Evolutionary conservation across 2,888 invertebrate genomes (phyloP).

Genomic region (Limnephilus auricula): DNA sequence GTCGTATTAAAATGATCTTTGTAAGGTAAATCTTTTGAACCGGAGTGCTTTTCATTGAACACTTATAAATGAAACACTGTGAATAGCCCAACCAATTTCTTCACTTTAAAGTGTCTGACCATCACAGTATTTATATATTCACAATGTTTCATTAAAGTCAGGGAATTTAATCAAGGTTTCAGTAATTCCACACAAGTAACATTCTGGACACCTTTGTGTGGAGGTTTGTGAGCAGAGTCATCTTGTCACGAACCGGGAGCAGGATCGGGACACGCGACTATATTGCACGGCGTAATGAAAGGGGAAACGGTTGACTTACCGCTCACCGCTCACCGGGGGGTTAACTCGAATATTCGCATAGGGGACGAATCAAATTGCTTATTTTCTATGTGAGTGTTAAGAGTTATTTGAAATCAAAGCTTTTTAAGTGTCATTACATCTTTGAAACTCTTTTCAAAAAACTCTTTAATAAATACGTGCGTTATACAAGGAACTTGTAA

Average conservation of each 20-base stretch:
- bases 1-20: no score
- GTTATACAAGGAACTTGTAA: no score
- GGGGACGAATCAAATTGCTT: background rate
- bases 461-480: no score
- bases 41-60: no score
- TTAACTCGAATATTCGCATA: background rate
- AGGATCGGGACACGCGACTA: background rate
- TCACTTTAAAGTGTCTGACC: background rate
- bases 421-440: no score
- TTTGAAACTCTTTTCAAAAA: no score
- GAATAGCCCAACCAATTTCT: background rate
- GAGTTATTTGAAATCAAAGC: no score
- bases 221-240: conserved; percentile 13
- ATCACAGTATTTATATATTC: background rate
- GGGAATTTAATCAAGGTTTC: conserved; percentile 31
- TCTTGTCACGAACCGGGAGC: conserved; percentile 14
- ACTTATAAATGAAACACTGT: no score
- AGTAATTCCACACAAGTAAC: background rate
- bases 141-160: background rate
- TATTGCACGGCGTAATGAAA: conserved; percentile 39
- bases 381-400: no score
- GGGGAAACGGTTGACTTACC: background rate
- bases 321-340: background rate
- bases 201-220: conserved; percentile 38
- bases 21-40: no score